Base-by-base conservation (phyloP, 2,797 vertebrate genomes). In the Phalanger gymnotis region DNA sequence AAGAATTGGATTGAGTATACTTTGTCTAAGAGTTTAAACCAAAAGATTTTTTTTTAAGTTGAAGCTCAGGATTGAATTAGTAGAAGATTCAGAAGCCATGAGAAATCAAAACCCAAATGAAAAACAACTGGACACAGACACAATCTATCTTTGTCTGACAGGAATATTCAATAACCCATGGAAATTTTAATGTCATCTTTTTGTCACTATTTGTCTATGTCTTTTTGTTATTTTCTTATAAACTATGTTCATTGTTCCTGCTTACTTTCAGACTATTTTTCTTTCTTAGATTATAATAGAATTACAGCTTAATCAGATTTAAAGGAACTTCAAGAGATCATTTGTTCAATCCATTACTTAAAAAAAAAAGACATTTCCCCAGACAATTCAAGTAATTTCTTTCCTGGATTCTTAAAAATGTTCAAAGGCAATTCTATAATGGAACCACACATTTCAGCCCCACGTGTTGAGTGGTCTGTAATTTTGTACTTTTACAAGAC, bases 41-140 rank as follows among this genome's bases (percentile, higher is more conserved):
- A 94, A 93, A 30, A 5, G 54, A 89, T 73, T 94, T 94, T 90
- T 25, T n/a, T 94, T 89, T 90, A 54, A 57, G 13, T 61, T 92
- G 47, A 93, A 91, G 25, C 73, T 73, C 9, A 87, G 0, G 5
- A 25, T 89, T 90, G 51, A 95, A 92, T 92, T 90, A 57, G 47
- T 27, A 7, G 25, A 13, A 19, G 14, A 90, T n/a, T 40, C 13
- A 94, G 14, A 96, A 90, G 7, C 25, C 58, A 54, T 34, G 40
- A 92, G 56, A 61, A 89, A 91, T 9, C 89, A 53, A 87, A 92
- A 19, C 92, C 12, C 47, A 92, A 30, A 93, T 0, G 91, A 53
- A 19, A 89, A 66, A 4, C 10, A 93, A 89, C 10, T 87, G 1
- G 93, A 95, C 6, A 54, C 3, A 95, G 27, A 51, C 22, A 61